These are phyloP conservation scores for Pogonomyrmex californicus DNA, from an alignment of 1,140 invertebrate genomes.

Conservation along the genomic window DNA sequence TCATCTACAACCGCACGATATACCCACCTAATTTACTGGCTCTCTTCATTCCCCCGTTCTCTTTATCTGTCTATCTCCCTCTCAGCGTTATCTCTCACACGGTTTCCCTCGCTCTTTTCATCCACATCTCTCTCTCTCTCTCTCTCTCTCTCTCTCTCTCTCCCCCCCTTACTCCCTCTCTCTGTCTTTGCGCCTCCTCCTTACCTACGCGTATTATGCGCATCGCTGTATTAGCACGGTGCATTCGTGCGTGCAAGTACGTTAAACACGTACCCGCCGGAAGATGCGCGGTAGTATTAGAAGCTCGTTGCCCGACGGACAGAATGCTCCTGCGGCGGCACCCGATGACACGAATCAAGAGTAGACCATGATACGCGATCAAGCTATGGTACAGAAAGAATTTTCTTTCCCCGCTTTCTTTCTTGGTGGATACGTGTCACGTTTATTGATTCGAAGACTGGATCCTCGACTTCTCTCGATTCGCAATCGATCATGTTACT, in stretches of 20 bases:
- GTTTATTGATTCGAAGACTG: slow-evolving; percentile 48
- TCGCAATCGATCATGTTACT: not conserved
- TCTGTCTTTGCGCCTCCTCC: slow-evolving; percentile 17
- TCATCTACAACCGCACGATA: slow-evolving; percentile 80
- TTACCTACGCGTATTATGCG: slow-evolving; percentile 69
- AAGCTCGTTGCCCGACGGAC: not conserved
- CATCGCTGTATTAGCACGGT: slow-evolving; percentile 69
- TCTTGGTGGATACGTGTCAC: not conserved
- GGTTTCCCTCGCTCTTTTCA: no score
- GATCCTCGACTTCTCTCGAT: slow-evolving; percentile 27
- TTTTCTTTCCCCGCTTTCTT: slow-evolving; percentile 10
- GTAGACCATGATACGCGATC: slow-evolving; percentile 54
- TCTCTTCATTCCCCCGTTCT: slow-evolving; percentile 67
- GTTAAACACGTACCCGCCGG: slow-evolving; percentile 55
- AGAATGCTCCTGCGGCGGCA: not conserved
- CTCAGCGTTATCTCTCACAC: not conserved
- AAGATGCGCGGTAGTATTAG: slow-evolving; percentile 33
- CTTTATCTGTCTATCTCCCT: not conserved
- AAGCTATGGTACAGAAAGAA: not conserved
- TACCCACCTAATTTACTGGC: slow-evolving; percentile 85
- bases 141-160: slow-evolving; percentile 63
- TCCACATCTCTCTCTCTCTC: slow-evolving; percentile 35
- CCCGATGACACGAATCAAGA: slow-evolving; percentile 69
- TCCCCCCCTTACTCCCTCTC: slow-evolving; percentile 56
- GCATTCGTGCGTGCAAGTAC: slow-evolving; percentile 74